phyloP scores from a whole-genome alignment of 2,113 vertebrate genomes.

The Gallinago jamesoni region DNA sequence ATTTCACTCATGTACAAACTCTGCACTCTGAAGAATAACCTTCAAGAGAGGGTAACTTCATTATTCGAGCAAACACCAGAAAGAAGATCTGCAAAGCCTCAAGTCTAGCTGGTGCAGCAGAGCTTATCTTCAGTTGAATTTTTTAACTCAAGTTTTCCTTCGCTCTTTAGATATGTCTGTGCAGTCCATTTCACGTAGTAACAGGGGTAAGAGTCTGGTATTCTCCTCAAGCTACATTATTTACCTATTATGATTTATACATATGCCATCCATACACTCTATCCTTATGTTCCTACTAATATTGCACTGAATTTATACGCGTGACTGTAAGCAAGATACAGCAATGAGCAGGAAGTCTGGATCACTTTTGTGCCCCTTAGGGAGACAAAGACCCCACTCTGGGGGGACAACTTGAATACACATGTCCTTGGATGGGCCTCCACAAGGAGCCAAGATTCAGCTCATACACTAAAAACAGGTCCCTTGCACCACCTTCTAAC shows the following conservation, averaged over 20 bases:
- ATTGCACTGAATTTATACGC: neutral
- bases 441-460: neutral
- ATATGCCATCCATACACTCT: accelerated
- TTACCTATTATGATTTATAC: neutral
- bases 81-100: neutral
- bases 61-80: neutral
- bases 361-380: neutral
- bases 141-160: neutral
- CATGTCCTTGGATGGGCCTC: neutral
- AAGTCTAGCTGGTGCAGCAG: neutral
- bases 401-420: neutral
- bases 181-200: neutral
- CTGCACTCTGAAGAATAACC: neutral
- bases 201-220: neutral
- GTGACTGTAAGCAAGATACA: neutral
- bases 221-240: neutral
- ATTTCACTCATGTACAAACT: constrained; percentile 17
- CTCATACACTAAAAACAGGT: accelerated
- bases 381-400: too few species aligned
- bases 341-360: neutral
- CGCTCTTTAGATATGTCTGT: neutral
- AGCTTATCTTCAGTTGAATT: neutral
- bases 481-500: neutral
- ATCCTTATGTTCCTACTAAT: neutral
- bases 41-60: neutral